Conservation (phyloP, 2,113 vertebrate species). For the Lates calcarifer region DNA sequence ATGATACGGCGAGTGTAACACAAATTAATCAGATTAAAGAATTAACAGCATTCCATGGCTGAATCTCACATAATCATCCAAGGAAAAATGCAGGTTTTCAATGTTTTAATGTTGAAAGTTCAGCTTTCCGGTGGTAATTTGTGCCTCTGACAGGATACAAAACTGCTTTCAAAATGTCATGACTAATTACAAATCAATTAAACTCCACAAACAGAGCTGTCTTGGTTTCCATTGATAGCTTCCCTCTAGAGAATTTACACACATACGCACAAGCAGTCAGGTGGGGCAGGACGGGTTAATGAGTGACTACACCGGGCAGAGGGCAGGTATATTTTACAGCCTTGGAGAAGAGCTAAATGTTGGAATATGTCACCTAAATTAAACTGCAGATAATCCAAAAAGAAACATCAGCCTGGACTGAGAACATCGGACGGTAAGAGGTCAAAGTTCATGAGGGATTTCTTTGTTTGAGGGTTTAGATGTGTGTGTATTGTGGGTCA, state of each 20-base stretch:
- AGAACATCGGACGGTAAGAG: constrained; percentile 26
- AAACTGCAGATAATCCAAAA: constrained; percentile 21
- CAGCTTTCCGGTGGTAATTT: constrained; percentile 13
- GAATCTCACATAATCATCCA: constrained; percentile 57
- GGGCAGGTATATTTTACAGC: constrained; percentile 50
- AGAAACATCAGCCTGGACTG: not conserved
- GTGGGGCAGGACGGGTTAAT: constrained; percentile 68
- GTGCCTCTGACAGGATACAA: not conserved
- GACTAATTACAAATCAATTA: constrained; percentile 30
- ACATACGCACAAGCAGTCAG: not conserved
- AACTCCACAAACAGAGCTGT: not conserved
- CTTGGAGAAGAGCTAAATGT: constrained; percentile 6
- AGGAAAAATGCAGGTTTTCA: constrained; percentile 52
- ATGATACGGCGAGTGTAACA: constrained; percentile 60
- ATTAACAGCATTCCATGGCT: constrained; percentile 81
- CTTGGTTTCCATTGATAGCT: not conserved
- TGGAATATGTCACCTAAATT: constrained; percentile 20
- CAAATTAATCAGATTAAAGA: constrained; percentile 84
- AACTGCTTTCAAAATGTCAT: constrained; percentile 7
- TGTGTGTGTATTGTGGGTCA: too few relatives aligned
- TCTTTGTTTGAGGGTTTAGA: too few relatives aligned
- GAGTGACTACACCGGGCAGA: constrained; percentile 61
- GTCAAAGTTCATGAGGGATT: constrained; percentile 24
- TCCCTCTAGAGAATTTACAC: not conserved
- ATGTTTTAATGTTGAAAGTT: constrained; percentile 63